phyloP scores from a whole-genome alignment of 2,113 vertebrate species.

The Oxyura jamaicensis region DNA sequence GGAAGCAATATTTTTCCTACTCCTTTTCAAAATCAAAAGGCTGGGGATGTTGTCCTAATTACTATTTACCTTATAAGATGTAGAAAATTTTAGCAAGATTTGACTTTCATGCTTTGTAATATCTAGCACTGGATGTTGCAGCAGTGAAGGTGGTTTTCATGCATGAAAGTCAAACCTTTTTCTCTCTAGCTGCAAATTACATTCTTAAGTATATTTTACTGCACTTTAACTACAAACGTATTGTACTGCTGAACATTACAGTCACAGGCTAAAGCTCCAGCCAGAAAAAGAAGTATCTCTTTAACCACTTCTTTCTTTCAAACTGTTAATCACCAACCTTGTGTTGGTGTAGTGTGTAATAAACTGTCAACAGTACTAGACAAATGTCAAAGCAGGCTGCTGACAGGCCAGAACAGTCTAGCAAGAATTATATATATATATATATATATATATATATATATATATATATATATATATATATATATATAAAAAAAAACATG shows the following conservation, averaged over 20 bases:
- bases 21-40: background rate
- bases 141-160: background rate
- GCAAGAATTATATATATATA: fast-evolving
- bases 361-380: background rate
- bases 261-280: background rate
- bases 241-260: background rate
- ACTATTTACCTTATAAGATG: background rate
- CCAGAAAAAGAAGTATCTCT: background rate
- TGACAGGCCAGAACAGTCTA: background rate
- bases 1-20: background rate
- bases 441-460: too few species aligned
- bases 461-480: too few species aligned
- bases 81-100: background rate
- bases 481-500: background rate
- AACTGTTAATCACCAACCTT: background rate
- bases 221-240: background rate
- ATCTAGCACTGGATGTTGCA: background rate
- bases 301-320: background rate
- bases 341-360: background rate
- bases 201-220: background rate
- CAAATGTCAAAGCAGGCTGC: background rate
- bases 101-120: background rate
- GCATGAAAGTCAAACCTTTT: background rate
- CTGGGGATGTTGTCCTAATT: background rate
- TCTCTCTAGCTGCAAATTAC: background rate